Base-by-base conservation (phyloP, 2,113 vertebrate genomes). In the Elaphurus davidianus region DNA sequence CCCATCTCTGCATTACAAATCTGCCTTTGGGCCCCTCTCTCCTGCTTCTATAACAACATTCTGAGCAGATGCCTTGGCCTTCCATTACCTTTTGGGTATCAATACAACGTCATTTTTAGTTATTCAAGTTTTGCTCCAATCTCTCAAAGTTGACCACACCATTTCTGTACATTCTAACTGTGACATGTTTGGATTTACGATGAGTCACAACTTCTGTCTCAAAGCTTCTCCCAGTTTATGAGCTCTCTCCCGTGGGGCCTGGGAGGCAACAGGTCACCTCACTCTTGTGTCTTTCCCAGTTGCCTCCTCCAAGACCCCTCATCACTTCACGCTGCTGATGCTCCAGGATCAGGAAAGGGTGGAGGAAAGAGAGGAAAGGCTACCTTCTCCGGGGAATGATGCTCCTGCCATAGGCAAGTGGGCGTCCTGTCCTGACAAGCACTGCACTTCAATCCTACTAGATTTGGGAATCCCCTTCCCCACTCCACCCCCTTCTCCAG, bases 371-470 rank as follows among this genome's bases (percentile, higher is more conserved):
- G 30, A 71, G 50, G 57, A 93, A 90, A 86, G 50, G 28, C 17
- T 4, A 27, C 2, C 0, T 62, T 36, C 60, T 30, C 95, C 4
- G 9, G 93, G 76, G 36, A 57, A 47, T 15, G 6, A 4, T 17
- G 45, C 33, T 96, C 78, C 91, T 93, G 87, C 57, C 50, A 84
- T 67, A 21, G 25, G 52, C 85, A 92, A 50, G 30, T 90, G 62
- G 62, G 89, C 1, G 19, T 96, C 92, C 60, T 93, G 93, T 93
- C 91, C n/a, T n/a, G 89, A 90, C 90, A 59, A 86, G 60, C 28
- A 28, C 5, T 27, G 19, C 10, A 3, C 45, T 83, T 86, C 25
- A 64, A 36, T 90, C 36, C 15, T 55, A 4, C 52, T 33, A n/a
- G 43, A 5, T 21, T 28, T 54, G 71, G 57, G 45, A 28, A 59